Evolutionary conservation across 2,888 invertebrate genomes (phyloP).

Genomic region (Perithous albicinctus): DNA sequence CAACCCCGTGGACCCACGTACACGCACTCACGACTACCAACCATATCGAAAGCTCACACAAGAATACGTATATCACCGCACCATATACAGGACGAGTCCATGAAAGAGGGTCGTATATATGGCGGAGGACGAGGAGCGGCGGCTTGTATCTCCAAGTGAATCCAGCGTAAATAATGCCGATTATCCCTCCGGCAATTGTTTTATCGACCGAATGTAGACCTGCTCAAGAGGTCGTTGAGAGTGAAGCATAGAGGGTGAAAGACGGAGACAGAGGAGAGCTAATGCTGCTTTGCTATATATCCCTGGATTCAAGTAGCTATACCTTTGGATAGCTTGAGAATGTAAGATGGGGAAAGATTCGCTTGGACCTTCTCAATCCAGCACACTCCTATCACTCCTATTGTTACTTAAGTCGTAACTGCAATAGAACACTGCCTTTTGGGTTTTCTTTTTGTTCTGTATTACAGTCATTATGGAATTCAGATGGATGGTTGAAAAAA

Average conservation of each 20-base stretch:
- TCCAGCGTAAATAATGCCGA: conserved; percentile 84
- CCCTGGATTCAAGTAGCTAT: background rate
- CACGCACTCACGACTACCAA: conserved; percentile 47
- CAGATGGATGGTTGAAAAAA: conserved; percentile 61
- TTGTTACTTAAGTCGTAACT: background rate
- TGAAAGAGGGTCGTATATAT: conserved; percentile 31
- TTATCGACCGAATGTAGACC: conserved; percentile 80
- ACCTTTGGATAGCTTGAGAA: conserved; percentile 26
- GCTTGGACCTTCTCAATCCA: conserved; percentile 19
- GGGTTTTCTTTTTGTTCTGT: conserved; percentile 3
- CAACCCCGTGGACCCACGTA: conserved; percentile 48
- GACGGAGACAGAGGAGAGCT: conserved; percentile 36
- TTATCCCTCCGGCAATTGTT: conserved; percentile 84
- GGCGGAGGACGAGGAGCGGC: conserved; percentile 40
- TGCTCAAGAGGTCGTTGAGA: conserved; percentile 35
- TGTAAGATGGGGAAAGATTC: background rate
- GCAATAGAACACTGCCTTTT: background rate
- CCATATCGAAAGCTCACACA: conserved; percentile 40
- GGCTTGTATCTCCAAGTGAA: conserved; percentile 79
- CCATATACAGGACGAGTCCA: conserved; percentile 5
- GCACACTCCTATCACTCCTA: conserved; percentile 16
- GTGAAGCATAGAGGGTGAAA: conserved; percentile 34
- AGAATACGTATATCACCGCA: conserved; percentile 44
- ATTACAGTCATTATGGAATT: conserved; percentile 38
- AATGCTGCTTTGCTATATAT: conserved; percentile 41